Conservation (phyloP, 2,113 vertebrate species). For the Copsychus sechellarum region DNA sequence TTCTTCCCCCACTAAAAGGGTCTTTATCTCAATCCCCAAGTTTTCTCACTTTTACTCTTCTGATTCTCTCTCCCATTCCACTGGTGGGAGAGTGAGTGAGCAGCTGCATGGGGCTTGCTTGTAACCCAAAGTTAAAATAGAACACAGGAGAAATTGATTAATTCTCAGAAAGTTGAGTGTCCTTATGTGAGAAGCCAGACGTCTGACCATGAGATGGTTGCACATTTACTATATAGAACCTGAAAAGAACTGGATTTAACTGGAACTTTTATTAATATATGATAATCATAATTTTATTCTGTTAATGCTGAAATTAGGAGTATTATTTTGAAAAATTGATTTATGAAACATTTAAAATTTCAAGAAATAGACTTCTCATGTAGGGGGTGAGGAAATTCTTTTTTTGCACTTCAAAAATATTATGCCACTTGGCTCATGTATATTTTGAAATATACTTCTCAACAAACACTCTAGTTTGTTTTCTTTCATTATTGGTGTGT, state of each 20-base stretch:
- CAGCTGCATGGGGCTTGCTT: background rate
- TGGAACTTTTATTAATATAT: background rate
- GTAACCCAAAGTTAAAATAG: background rate
- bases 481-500: background rate
- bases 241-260: background rate
- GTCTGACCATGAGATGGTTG: background rate
- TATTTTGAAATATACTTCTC: background rate
- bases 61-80: background rate
- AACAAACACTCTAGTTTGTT: background rate
- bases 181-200: background rate
- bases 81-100: accelerated
- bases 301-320: background rate
- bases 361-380: background rate
- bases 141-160: background rate
- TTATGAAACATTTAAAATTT: background rate
- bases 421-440: background rate
- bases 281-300: background rate
- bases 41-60: background rate
- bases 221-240: background rate
- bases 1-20: background rate
- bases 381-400: background rate
- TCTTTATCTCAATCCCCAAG: background rate
- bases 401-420: background rate
- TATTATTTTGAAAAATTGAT: background rate
- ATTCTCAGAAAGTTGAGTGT: background rate